Percentiles rank a stretch among this genome's conserved stretches.
phyloP scores from a whole-genome alignment of 2,113 vertebrate species.

The Chrysochloris asiatica region DNA sequence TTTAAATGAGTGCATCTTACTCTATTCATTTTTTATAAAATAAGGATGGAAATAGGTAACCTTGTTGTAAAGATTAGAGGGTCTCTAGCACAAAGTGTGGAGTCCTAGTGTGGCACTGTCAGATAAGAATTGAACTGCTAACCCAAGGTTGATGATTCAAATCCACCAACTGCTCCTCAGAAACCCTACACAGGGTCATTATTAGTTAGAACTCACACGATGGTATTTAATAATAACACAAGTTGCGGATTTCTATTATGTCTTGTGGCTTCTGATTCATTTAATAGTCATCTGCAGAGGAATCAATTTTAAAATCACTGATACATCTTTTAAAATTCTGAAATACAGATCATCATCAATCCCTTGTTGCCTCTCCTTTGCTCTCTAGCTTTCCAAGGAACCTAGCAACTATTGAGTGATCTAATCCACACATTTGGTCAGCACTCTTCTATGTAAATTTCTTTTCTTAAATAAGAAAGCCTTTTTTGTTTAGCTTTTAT shows the following conservation, averaged over 20 bases:
- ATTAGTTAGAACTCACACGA: too few relatives aligned
- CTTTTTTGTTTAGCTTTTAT: neutral
- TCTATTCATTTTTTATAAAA: neutral
- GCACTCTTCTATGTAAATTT: neutral
- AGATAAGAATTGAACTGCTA: too few relatives aligned
- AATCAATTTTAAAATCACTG: neutral
- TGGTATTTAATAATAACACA: too few relatives aligned
- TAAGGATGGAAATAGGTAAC: neutral
- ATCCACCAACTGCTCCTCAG: too few relatives aligned
- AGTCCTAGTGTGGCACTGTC: too few relatives aligned
- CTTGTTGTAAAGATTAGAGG: neutral
- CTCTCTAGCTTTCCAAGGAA: neutral
- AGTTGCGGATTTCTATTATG: too few relatives aligned
- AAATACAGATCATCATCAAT: neutral
- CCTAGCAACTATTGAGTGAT: neutral
- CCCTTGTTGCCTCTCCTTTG: neutral
- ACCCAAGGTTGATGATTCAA: too few relatives aligned
- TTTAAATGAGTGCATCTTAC: neutral
- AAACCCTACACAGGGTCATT: too few relatives aligned
- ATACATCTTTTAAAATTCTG: neutral
- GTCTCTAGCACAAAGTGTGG: neutral
- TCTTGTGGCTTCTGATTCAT: neutral
- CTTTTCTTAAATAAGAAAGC: too few relatives aligned
- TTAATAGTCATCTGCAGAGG: neutral
- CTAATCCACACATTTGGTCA: neutral